phyloP scores from a whole-genome alignment of 2,797 vertebrate genomes.

The Okamejei kenojei region DNA sequence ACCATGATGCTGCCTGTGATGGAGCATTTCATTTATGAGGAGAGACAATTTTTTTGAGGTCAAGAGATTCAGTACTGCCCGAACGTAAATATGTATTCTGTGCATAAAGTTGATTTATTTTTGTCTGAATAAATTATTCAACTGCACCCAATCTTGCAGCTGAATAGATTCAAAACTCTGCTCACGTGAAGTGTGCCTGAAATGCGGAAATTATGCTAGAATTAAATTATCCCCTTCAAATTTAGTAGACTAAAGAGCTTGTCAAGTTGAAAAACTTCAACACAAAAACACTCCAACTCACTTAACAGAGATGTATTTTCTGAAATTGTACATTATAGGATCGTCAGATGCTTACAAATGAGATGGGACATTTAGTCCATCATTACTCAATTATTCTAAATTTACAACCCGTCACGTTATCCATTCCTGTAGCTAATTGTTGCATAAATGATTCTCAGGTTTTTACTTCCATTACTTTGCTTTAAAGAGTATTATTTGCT shows the following conservation, averaged over 20 bases:
- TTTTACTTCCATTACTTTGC: neutral
- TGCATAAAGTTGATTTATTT: neutral
- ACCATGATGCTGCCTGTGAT: too few relatives aligned
- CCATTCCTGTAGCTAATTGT: neutral
- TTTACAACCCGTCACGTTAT: neutral
- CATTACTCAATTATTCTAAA: neutral
- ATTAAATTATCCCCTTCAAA: slow-evolving; percentile 11
- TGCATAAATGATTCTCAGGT: neutral
- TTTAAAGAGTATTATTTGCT: neutral
- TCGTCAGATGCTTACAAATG: neutral
- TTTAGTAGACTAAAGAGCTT: slow-evolving; percentile 2
- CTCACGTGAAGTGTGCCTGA: neutral
- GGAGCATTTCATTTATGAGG: too few relatives aligned
- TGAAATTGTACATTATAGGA: neutral
- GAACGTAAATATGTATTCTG: neutral
- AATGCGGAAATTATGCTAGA: neutral
- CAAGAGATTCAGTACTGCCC: neutral
- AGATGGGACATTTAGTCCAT: neutral
- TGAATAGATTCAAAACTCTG: slow-evolving; percentile 2
- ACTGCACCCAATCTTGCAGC: neutral
- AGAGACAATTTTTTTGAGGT: neutral
- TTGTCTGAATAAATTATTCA: neutral
- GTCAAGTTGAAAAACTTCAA: slow-evolving; percentile 6
- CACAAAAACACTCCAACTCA: neutral
- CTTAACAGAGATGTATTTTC: neutral